phyloP scores from a whole-genome alignment of 37 sponge, comb jelly and placozoan species.

The Halisarca cf. caerulea region DNA sequence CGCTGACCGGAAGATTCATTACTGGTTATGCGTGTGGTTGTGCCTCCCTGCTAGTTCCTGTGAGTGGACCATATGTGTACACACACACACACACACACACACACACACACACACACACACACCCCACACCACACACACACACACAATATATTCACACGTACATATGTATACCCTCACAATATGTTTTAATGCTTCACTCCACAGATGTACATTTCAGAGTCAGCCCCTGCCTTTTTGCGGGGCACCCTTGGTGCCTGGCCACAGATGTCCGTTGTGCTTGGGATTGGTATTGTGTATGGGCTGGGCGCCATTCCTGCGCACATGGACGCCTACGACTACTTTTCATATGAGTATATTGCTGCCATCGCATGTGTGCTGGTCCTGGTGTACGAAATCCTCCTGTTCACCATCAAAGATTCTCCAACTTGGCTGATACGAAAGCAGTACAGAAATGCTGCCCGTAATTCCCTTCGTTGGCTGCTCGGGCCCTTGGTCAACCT shows the following conservation, averaged over 20 bases:
- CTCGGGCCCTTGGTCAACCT: constrained; percentile 42
- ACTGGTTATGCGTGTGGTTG: constrained; percentile 38
- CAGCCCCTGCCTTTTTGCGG: constrained; percentile 50
- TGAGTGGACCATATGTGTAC: constrained; percentile 25
- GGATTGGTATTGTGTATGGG: constrained; percentile 56
- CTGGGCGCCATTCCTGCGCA: constrained; percentile 35
- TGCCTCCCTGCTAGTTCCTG: constrained; percentile 48
- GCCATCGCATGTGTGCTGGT: constrained; percentile 48
- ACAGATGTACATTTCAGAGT: constrained; percentile 83
- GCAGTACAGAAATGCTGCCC: neutral
- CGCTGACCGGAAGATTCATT: constrained; percentile 39
- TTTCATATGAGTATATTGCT: constrained; percentile 49
- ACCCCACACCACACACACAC: constrained; percentile 8
- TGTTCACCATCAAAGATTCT: constrained; percentile 69
- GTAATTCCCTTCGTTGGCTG: constrained; percentile 27
- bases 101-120: constrained; percentile 14
- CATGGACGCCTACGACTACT: neutral
- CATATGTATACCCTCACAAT: neutral
- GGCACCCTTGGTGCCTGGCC: constrained; percentile 75
- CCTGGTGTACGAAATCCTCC: constrained; percentile 43
- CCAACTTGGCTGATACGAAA: constrained; percentile 70
- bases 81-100: neutral
- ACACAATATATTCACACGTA: neutral
- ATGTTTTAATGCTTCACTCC: neutral
- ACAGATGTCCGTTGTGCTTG: constrained; percentile 77